Evolutionary conservation across 2,888 invertebrate genomes (phyloP).

Genomic region (Coronaproctus castanopsis): DNA sequence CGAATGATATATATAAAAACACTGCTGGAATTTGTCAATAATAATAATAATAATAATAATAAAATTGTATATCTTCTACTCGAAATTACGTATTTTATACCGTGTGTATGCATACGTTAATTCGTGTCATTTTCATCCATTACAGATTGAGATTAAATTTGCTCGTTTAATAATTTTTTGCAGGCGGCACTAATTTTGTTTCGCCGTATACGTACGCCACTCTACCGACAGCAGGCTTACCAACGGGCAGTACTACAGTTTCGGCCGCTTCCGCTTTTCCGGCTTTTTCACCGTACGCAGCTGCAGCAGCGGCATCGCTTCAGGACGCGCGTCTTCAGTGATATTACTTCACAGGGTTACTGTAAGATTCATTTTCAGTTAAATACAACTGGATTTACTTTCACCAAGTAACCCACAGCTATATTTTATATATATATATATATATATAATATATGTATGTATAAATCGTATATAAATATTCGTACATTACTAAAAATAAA

Average conservation of each 20-base stretch:
- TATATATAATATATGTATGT: no score
- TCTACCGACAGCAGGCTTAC: conserved; percentile 40
- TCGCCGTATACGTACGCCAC: conserved; percentile 51
- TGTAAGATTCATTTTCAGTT: no score
- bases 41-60: no score
- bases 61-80: no score
- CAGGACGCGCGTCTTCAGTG: conserved; percentile 62
- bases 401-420: no score
- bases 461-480: no score
- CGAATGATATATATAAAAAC: no score
- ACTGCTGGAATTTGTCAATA: no score
- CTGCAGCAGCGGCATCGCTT: conserved; percentile 41
- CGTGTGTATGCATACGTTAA: background rate
- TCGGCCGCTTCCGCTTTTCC: conserved; percentile 37
- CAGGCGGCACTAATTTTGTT: conserved; percentile 47
- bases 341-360: conserved; percentile 12
- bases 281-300: conserved; percentile 35
- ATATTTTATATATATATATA: no score
- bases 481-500: no score
- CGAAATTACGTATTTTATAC: background rate
- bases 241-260: conserved; percentile 29
- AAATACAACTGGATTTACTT: no score
- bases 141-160: background rate
- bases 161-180: conserved; percentile 10
- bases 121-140: no score